These are phyloP conservation scores for Musca vetustissima DNA, from an alignment of 1,140 invertebrate species.

Conservation along the genomic window DNA sequence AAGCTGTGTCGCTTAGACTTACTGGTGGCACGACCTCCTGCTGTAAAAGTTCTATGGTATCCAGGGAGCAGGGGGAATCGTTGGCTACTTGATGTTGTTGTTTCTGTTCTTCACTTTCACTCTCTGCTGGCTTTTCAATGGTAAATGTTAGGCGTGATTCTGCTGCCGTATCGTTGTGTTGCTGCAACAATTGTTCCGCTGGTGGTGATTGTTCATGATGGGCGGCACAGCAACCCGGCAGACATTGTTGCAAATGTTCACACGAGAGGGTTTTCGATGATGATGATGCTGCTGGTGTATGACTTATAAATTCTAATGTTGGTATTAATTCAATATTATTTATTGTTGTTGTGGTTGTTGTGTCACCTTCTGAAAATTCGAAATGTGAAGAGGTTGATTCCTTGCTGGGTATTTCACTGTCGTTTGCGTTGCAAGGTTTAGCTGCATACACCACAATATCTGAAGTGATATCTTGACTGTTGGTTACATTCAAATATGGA, in stretches of 20 bases:
- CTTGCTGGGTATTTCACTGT: too few relatives aligned
- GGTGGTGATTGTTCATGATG: not conserved
- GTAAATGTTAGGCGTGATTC: constrained; percentile 44
- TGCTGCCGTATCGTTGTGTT: constrained; percentile 21
- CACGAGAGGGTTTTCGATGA: not conserved
- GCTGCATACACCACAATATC: constrained; percentile 3
- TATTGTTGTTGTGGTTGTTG: constrained; percentile 25
- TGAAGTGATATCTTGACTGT: too few relatives aligned
- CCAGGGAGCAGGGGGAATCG: too few relatives aligned
- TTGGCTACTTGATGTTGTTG: too few relatives aligned
- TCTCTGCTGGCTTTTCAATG: constrained; percentile 33
- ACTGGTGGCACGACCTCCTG: constrained; percentile 3
- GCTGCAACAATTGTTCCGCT: constrained; percentile 10
- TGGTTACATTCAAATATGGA: not conserved
- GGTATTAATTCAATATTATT: constrained; percentile 47
- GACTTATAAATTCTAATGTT: constrained; percentile 43
- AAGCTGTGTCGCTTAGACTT: constrained; percentile 42
- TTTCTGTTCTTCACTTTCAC: constrained; percentile 31
- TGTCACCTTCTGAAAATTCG: too few relatives aligned
- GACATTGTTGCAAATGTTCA: not conserved
- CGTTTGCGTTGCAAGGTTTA: not conserved
- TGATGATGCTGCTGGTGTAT: constrained; percentile 19
- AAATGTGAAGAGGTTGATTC: too few relatives aligned
- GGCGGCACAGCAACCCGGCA: not conserved
- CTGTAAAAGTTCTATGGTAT: constrained; percentile 43